A percentile compares a stretch with the other conserved stretches of the same genome.
phyloP scores from a whole-genome alignment of 2,113 vertebrate species.

The Pipa parva region DNA sequence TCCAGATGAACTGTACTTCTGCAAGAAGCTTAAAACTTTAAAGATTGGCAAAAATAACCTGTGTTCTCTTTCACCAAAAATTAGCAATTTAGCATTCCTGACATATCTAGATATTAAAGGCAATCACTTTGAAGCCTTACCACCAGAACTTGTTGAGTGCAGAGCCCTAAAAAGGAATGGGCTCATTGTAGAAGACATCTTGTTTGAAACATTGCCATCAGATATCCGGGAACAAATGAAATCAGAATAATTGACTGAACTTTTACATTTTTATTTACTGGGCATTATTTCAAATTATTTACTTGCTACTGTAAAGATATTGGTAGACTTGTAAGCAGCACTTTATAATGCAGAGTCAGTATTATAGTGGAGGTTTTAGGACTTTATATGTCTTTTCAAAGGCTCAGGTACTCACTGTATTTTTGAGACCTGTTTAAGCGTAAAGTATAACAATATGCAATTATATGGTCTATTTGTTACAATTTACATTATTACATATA shows the following conservation, averaged over 20 bases:
- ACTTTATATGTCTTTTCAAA: not conserved
- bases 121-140: constrained; percentile 91
- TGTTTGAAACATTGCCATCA: constrained; percentile 94
- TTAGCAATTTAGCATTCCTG: constrained; percentile 81
- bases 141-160: constrained; percentile 83
- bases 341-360: not conserved
- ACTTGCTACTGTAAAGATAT: not conserved
- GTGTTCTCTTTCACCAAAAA: constrained; percentile 89
- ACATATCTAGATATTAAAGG: constrained; percentile 89
- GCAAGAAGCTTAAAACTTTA: constrained; percentile 94
- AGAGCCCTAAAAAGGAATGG: constrained; percentile 79
- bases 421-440: constrained; percentile 11
- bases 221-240: constrained; percentile 93
- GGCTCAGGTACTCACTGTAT: constrained; percentile 17
- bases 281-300: constrained; percentile 7
- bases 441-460: no score
- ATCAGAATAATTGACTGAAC: constrained; percentile 72
- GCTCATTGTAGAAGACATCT: constrained; percentile 81
- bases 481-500: not conserved
- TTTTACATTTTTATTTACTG: not conserved
- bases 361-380: not conserved
- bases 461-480: constrained; percentile 12
- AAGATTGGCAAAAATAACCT: constrained; percentile 92
- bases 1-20: constrained; percentile 95
- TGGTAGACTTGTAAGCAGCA: not conserved